phyloP scores from a whole-genome alignment of 2,888 invertebrate species.

The Rhingia rostrata region DNA sequence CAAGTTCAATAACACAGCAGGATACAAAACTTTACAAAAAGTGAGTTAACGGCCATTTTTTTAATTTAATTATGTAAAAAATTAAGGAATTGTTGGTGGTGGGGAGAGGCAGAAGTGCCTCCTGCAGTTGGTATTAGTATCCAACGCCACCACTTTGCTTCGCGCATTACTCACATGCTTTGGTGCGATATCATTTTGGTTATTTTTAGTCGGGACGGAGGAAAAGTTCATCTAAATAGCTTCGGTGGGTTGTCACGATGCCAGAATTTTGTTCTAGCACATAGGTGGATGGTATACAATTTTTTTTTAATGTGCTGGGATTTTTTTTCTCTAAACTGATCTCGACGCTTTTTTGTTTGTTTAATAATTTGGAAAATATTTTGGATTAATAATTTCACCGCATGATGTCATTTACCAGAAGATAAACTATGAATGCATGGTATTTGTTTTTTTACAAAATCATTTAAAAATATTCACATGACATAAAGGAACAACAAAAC shows the following conservation, averaged over 20 bases:
- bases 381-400: slow-evolving; percentile 48
- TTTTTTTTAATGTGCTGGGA: slow-evolving; percentile 23
- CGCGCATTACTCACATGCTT: slow-evolving; percentile 70
- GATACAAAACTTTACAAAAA: slow-evolving; percentile 51
- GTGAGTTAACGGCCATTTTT: slow-evolving; percentile 63
- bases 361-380: slow-evolving; percentile 46
- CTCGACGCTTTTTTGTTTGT: slow-evolving; percentile 27
- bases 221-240: slow-evolving; percentile 68
- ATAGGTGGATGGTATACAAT: slow-evolving; percentile 21
- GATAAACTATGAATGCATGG: slow-evolving; percentile 12
- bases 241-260: slow-evolving; percentile 59
- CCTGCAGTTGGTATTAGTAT: slow-evolving; percentile 31
- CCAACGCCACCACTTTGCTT: slow-evolving; percentile 42
- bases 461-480: slow-evolving; percentile 8
- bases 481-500: no score
- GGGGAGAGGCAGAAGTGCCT: slow-evolving; percentile 24
- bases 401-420: slow-evolving; percentile 57
- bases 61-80: slow-evolving; percentile 62
- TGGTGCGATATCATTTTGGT: slow-evolving; percentile 58
- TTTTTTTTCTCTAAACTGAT: background rate
- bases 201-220: slow-evolving; percentile 65
- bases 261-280: slow-evolving; percentile 50
- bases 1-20: slow-evolving; percentile 59
- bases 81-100: background rate
- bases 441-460: slow-evolving; percentile 8